Percentiles rank a stretch among this genome's conserved stretches.
phyloP scores from a whole-genome alignment of 2,797 vertebrate species.

The Xenopus petersii region DNA sequence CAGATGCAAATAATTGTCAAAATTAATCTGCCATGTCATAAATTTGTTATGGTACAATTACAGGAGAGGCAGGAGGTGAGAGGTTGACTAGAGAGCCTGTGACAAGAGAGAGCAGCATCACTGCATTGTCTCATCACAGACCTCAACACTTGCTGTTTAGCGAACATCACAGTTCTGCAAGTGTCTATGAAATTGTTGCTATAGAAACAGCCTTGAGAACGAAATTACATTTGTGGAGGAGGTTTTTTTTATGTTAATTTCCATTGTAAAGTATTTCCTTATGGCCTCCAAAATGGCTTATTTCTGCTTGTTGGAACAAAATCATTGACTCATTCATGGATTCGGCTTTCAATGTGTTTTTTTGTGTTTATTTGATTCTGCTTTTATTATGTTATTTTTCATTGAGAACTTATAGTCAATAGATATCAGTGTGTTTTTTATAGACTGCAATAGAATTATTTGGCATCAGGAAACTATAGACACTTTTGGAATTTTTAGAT shows the following conservation, averaged over 20 bases:
- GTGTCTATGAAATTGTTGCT: conserved; percentile 40
- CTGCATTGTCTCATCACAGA: conserved; percentile 23
- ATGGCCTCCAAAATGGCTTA: conserved; percentile 12
- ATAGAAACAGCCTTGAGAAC: conserved; percentile 48
- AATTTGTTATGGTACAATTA: background rate
- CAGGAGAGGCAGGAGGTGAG: background rate
- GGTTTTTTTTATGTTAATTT: conserved; percentile 38
- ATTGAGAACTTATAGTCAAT: too few relatives aligned
- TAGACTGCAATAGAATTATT: too few relatives aligned
- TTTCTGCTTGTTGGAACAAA: conserved; percentile 6
- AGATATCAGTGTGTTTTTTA: too few relatives aligned
- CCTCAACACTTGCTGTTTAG: conserved; percentile 22
- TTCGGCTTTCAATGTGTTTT: too few relatives aligned
- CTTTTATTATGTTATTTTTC: too few relatives aligned
- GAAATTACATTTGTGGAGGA: conserved; percentile 36
- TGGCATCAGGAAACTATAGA: too few relatives aligned
- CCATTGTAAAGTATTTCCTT: conserved; percentile 36
- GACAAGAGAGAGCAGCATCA: background rate
- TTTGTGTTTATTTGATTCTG: too few relatives aligned
- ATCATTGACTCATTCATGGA: background rate
- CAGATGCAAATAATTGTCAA: too few relatives aligned
- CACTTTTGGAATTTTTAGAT: too few relatives aligned
- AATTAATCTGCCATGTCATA: too few relatives aligned
- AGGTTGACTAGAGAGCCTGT: conserved; percentile 2
- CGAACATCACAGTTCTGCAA: conserved; percentile 34